Base-by-base conservation (phyloP, 2,113 vertebrate species). In the Megaceryle torquata region DNA sequence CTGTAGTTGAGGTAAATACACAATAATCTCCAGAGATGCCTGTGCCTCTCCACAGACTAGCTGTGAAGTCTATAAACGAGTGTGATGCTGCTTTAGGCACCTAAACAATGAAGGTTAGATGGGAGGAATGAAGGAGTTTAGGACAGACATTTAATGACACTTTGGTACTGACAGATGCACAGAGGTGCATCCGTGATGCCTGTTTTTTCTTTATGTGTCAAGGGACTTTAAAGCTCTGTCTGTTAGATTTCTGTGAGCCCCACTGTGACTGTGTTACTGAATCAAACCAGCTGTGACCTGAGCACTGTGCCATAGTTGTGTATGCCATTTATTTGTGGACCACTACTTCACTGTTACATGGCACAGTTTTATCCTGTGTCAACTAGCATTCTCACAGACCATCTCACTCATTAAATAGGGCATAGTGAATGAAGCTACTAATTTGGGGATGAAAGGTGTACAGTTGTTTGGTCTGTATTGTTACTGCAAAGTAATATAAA, bases 401-500 rank as follows among this genome's bases (percentile, higher is more conserved):
- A 4, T 37, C 43, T 85, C 0, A 0, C 20, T 71, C 10, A 37
- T 31, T 29, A 37, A 75, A 22, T 1, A 67, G 10, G 41, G 13
- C 18, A 8, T 17, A 22, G 18, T 71, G 59, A 72, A 41, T 18
- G 9, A 80, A 76, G 5, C 28, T 33, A 8, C 21, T 74, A 0
- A 31, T 46, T 61, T 12, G n/a, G 10, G 12, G 2, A 24, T 63
- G 21, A 61, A 53, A 50, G 57, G 16, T 46, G 10, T 57, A 20
- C 15, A 11, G 17, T 28, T 70, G 25, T 39, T 89, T 79, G 29
- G 26, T 65, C 6, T 74, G 9, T 35, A 15, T 41, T 76, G 15
- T 51, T 88, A 59, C n/a, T 85, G 16, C 2, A 9, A 82, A 65
- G 31, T 60, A 91, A n/a, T 33, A 50, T 18, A 14, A 85, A 70